Evolutionary conservation across 2,888 invertebrate species (phyloP).

Genomic region (Keiferia lycopersicella): DNA sequence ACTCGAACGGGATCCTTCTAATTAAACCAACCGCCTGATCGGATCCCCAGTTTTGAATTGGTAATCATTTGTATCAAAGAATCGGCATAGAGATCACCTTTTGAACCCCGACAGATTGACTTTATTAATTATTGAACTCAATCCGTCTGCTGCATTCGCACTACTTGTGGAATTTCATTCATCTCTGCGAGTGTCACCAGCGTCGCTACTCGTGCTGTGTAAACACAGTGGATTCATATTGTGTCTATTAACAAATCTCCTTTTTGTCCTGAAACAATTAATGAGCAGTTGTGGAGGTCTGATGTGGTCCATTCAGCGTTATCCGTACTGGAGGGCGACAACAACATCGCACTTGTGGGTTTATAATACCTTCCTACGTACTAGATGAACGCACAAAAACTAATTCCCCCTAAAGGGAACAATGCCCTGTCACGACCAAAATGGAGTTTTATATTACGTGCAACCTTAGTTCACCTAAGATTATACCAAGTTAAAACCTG

Average conservation of each 20-base stretch:
- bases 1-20: slow-evolving; percentile 60
- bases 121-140: slow-evolving; percentile 41
- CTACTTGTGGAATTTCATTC: slow-evolving; percentile 22
- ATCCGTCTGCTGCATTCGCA: slow-evolving; percentile 42
- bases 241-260: neutral
- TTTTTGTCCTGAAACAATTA: neutral
- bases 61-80: slow-evolving; percentile 76
- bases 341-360: slow-evolving; percentile 40
- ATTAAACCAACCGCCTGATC: slow-evolving; percentile 63
- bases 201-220: neutral
- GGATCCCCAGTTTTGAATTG: slow-evolving; percentile 68
- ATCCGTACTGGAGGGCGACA: slow-evolving; percentile 52
- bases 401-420: slow-evolving; percentile 57
- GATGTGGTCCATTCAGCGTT: slow-evolving; percentile 27
- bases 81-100: slow-evolving; percentile 53
- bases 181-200: neutral
- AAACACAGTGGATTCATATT: neutral
- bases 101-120: slow-evolving; percentile 25
- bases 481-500: neutral
- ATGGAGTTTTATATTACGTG: slow-evolving; percentile 41
- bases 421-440: slow-evolving; percentile 56
- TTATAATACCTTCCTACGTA: slow-evolving; percentile 36
- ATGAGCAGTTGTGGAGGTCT: neutral
- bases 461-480: slow-evolving; percentile 1
- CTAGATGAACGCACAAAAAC: slow-evolving; percentile 46